Evolutionary conservation across 2,113 vertebrate genomes (phyloP).

Genomic region (Okapia johnstoni): DNA sequence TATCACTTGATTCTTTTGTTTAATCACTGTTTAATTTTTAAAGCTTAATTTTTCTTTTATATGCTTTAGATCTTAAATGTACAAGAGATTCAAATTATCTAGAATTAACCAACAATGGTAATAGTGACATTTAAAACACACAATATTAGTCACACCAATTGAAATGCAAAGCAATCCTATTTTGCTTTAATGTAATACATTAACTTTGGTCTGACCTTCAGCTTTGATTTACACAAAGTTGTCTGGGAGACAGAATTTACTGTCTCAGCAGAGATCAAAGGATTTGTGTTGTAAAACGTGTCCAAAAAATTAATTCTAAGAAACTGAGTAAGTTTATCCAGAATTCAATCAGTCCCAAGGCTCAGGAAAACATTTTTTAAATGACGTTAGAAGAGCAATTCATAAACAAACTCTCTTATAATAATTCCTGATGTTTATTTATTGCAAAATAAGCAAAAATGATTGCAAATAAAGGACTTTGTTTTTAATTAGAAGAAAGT

Average conservation of each 20-base stretch:
- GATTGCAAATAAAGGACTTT: neutral
- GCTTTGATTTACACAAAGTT: constrained; percentile 53
- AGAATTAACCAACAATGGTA: neutral
- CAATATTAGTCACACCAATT: neutral
- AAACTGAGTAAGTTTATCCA: neutral
- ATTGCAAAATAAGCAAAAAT: neutral
- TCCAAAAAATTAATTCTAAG: constrained; percentile 30
- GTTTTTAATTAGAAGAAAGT: neutral
- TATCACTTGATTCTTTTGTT: constrained; percentile 19
- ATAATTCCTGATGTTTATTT: constrained; percentile 22
- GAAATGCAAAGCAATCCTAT: constrained; percentile 36
- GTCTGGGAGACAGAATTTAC: constrained; percentile 44
- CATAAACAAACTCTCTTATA: neutral
- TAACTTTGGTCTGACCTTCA: constrained; percentile 58
- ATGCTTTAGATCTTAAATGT: neutral
- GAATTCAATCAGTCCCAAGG: constrained; percentile 6
- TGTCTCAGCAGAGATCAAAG: constrained; percentile 32
- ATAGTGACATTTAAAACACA: neutral
- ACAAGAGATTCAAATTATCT: neutral
- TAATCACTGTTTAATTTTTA: neutral
- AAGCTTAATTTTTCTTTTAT: constrained; percentile 10
- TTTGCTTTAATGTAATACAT: constrained; percentile 48
- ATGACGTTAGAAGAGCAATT: neutral
- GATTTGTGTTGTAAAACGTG: neutral
- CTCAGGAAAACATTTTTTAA: neutral